A percentile compares a stretch with the other conserved stretches of the same genome.
Evolutionary conservation across 2,797 vertebrate genomes (phyloP).

Genomic region (Oreortyx pictus): DNA sequence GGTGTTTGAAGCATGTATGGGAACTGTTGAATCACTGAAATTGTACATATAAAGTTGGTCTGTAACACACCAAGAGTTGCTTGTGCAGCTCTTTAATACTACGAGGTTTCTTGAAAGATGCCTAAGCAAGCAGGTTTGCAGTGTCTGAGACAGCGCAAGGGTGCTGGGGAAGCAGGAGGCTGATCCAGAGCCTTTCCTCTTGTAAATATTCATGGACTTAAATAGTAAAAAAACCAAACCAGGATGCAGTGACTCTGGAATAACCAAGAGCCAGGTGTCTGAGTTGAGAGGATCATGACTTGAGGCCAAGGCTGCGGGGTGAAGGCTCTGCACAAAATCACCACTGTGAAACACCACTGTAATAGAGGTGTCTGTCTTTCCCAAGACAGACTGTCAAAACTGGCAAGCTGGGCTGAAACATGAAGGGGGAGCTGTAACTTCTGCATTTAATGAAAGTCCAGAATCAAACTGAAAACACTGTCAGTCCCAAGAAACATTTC

Average conservation of each 20-base stretch:
- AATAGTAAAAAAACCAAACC: fast-evolving
- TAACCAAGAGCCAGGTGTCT: background rate
- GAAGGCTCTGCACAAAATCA: background rate
- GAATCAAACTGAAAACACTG: background rate
- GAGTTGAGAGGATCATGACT: background rate
- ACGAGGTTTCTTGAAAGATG: background rate
- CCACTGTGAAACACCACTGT: too few species aligned
- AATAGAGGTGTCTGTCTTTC: background rate
- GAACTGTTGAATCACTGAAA: background rate
- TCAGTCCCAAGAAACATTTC: background rate
- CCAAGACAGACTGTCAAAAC: background rate
- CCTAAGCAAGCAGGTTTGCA: background rate
- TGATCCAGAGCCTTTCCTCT: background rate
- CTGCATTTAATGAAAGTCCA: background rate
- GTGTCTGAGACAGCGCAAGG: background rate
- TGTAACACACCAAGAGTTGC: background rate
- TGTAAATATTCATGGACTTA: background rate
- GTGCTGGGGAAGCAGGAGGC: background rate
- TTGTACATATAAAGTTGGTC: background rate
- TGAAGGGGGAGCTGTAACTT: background rate
- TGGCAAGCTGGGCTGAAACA: fast-evolving
- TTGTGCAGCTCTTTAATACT: constrained; percentile 4
- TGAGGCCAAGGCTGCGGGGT: fast-evolving
- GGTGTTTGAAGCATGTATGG: background rate
- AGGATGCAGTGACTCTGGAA: background rate